Conservation (phyloP, 2,797 vertebrate species). For the Acridotheres tristis region DNA sequence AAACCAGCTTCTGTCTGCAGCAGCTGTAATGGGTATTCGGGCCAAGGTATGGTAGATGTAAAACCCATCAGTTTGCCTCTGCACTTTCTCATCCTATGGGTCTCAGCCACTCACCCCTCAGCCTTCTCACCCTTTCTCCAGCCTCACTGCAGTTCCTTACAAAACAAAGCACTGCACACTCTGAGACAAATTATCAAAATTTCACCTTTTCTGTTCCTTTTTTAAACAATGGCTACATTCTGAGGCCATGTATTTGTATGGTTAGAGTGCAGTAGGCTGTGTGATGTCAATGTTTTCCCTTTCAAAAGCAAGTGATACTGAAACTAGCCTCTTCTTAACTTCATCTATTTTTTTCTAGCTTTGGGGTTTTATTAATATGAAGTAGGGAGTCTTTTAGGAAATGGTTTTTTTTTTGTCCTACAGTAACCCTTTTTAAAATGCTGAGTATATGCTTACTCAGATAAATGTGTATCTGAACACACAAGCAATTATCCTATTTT, state of each 20-base stretch:
- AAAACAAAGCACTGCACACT: neutral
- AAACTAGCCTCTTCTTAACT: constrained; percentile 17
- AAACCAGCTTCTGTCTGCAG: neutral
- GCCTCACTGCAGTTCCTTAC: neutral
- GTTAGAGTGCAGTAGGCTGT: neutral
- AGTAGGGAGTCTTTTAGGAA: constrained; percentile 42
- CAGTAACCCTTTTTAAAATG: constrained; percentile 45
- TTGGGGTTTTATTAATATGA: neutral
- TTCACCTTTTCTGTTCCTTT: neutral
- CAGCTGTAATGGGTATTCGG: neutral
- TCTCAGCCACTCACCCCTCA: neutral
- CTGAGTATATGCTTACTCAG: constrained; percentile 44
- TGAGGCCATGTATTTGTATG: neutral
- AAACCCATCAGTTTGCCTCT: neutral
- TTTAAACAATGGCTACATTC: neutral
- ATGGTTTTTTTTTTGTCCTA: neutral
- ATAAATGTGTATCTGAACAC: constrained; percentile 66
- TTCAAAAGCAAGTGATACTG: neutral
- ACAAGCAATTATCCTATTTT: constrained; percentile 74
- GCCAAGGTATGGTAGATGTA: neutral
- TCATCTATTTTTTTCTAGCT: neutral
- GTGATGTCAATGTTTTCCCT: neutral
- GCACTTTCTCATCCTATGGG: neutral
- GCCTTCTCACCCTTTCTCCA: neutral
- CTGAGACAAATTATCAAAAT: neutral